Base-by-base conservation (phyloP, 2,888 invertebrate species). In the Schizaphis graminum region DNA sequence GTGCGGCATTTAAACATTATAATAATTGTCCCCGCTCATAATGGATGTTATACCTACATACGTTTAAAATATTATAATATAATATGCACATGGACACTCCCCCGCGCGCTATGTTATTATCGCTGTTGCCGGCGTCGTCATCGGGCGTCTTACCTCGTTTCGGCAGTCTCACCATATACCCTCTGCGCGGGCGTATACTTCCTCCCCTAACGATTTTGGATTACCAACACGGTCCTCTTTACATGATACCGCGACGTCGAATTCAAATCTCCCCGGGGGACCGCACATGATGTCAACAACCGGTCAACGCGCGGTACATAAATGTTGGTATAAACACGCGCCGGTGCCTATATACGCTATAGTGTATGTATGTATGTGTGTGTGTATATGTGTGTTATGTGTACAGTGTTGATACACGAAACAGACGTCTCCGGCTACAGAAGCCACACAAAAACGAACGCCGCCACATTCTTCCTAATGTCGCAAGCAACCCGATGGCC, bases 401-500 rank as follows among this genome's bases (percentile, higher is more conserved):
- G 91, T 56, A 24, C 56, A 26, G n/a, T 8, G 35, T 53, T 53
- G 16, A 5, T 28, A 53, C 21, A 56, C 49, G 47, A 87, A 92
- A 87, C 35, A 47, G 87, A 92, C 86, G 86, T 35, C 77, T 77
- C n/a, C 57, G 85, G 93, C 49, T 91, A 94, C 94, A 91, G 94
- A 94, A 94, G 94, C 91, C 94, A 53, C 89, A 44, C 24, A 92
- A 61, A 94, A 91, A 94, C 89, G 47, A 28, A 44, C 49, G 86
- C 88, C 92, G 85, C 93, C 93, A 86, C 94, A 94, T 94, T 94
- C 94, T 94, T 94, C 91, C 91, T 67, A 94, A 94, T 94, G 94
- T 94, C 94, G 94, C 94, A 86, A 94, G 94, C 94, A 53, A 91
- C 41, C 57, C 94, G 92, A 88, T 67, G 92, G 88, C 88, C 92